Evolutionary conservation across 2,888 invertebrate species (phyloP).

Genomic region (Bembecia ichneumoniformis): DNA sequence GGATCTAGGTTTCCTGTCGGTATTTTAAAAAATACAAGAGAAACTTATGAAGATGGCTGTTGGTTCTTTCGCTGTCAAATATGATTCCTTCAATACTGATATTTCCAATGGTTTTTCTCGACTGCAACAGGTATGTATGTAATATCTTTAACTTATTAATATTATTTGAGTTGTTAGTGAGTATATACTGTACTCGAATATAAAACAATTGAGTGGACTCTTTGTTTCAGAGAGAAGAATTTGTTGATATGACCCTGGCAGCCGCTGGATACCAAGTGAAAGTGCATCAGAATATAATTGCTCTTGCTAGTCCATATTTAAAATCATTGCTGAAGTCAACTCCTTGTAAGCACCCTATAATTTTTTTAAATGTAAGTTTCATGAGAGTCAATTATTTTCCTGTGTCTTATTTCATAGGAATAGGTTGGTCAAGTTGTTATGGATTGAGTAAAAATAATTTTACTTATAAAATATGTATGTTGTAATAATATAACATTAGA

Average conservation of each 20-base stretch:
- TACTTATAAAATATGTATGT: neutral
- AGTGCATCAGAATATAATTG: slow-evolving; percentile 48
- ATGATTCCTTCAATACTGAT: slow-evolving; percentile 20
- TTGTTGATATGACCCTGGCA: slow-evolving; percentile 61
- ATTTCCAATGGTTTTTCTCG: slow-evolving; percentile 31
- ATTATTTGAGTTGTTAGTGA: neutral
- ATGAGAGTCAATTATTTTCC: neutral
- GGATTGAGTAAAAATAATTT: neutral
- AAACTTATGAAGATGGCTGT: too few species aligned
- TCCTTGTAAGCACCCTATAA: slow-evolving; percentile 40
- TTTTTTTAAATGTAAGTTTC: slow-evolving; percentile 49
- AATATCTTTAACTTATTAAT: neutral
- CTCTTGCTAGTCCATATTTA: slow-evolving; percentile 52
- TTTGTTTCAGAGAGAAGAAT: slow-evolving; percentile 44
- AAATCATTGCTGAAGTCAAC: slow-evolving; percentile 37
- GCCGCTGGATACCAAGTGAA: slow-evolving; percentile 50
- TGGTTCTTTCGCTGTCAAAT: neutral
- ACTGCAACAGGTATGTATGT: slow-evolving; percentile 32
- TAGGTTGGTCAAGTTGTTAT: neutral
- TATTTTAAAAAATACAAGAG: too few species aligned
- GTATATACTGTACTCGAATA: neutral
- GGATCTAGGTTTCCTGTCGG: too few species aligned
- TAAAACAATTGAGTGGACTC: neutral
- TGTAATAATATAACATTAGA: neutral
- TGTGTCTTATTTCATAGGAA: too few species aligned